Evolutionary conservation across 2,113 vertebrate species (phyloP), one percentile per base, ranked within the genome.

Genomic region (Brachypodius melanocephalos): DNA sequence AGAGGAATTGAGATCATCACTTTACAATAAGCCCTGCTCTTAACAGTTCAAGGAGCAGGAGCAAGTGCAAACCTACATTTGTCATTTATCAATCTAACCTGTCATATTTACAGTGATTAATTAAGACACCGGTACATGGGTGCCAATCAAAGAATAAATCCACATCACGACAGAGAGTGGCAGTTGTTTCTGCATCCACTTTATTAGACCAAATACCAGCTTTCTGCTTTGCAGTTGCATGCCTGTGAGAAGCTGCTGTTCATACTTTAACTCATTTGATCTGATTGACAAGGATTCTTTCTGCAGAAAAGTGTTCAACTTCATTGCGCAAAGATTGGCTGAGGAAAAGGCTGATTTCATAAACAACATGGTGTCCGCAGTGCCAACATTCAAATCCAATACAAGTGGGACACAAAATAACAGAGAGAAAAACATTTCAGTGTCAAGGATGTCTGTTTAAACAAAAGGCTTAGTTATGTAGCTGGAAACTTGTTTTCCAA

Each of bases 31-130:
- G 95, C 61, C 74, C 72, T 68, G 65, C 73, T 91, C 86, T 95
- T 92, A 94, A 89, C 32, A 89, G 96, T 90, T 97, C 95, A 93
- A 40, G 73, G 90, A 93, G 89, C 92, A 95, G 75, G 71, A 96
- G 63, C 28, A 93, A 96, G 93, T 96, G 94, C 68, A 96, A 92
- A 95, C 68, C 9, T 85, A 87, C 88, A 93, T 89, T 92, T 87
- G 82, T 94, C 95, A 89, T 95, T 95, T 97, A 93, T 96, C 96
- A 93, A 93, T 92, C 90, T 92, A 94, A 71, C 68, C 68, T 82
- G 79, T 88, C 94, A 95, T 95, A 96, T 96, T 95, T 97, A 83
- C 84, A 92, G 89, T 85, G 89, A 96, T 96, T 96, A 93, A 93
- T 96, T 95, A 95, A 93, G 88, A 85, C 67, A 83, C 18, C 0